phyloP scores from a whole-genome alignment of 1,140 invertebrate species.

The Monochamus saltuarius region DNA sequence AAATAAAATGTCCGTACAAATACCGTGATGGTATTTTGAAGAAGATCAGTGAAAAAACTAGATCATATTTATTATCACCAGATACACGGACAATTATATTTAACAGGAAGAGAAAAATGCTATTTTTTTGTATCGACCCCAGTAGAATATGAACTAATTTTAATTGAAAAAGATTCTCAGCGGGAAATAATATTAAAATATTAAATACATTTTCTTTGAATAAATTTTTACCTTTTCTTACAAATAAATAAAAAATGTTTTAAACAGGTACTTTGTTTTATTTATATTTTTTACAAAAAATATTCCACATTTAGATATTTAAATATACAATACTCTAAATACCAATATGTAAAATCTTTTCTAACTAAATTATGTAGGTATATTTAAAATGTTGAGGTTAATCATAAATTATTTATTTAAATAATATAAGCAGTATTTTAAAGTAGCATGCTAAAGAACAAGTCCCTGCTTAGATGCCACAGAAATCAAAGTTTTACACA shows the following conservation, averaged over 20 bases:
- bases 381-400: too few relatives aligned
- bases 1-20: too few relatives aligned
- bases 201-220: slow-evolving; percentile 25
- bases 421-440: too few relatives aligned
- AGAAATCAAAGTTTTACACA: slow-evolving; percentile 3
- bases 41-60: too few relatives aligned
- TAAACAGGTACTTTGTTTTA: too few relatives aligned
- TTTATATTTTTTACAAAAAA: neutral
- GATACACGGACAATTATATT: too few relatives aligned
- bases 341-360: neutral
- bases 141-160: neutral
- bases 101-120: too few relatives aligned
- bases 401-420: neutral
- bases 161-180: slow-evolving; percentile 15
- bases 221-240: slow-evolving; percentile 12
- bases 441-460: too few relatives aligned
- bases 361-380: neutral
- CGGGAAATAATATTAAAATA: slow-evolving; percentile 17
- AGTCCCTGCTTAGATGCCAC: slow-evolving; percentile 24
- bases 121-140: too few relatives aligned
- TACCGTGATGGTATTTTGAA: too few relatives aligned
- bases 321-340: neutral
- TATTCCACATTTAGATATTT: too few relatives aligned
- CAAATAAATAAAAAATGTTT: neutral
- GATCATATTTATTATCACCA: too few relatives aligned